Base-by-base conservation (phyloP, 2,113 vertebrate genomes). In the Syngnathus floridae region DNA sequence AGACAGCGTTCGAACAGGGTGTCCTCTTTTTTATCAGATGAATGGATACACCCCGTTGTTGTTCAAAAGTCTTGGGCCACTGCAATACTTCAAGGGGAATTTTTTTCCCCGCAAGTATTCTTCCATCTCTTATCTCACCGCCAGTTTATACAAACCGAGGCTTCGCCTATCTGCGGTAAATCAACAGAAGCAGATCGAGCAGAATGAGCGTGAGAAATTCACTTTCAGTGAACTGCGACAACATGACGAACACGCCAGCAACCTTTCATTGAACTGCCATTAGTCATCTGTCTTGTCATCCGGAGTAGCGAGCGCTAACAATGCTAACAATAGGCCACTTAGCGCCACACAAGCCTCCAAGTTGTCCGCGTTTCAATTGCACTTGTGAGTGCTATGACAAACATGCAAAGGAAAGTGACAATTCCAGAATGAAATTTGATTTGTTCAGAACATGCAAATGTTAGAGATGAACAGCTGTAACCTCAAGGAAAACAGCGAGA, bases 221-320 rank as follows among this genome's bases (percentile, higher is more conserved):
- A 51, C n/a, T 51, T 54, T 0, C 17, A 59, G 57, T 59, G 19
- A 21, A 11, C 19, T 19, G n/a, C 57, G n/a, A 12, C 5, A 17
- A 13, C 8, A 5, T 40, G 36, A 40, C 5, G 36, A 60, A 37
- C 19, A 60, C 6, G n/a, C n/a, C 12, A 11, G 17, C 52, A 51
- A 43, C 31, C 31, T 45, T 40, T 57, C 43, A n/a, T 16, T 67
- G 61, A 70, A 73, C 67, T 70, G 40, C 14, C 17, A 55, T 62
- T 69, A 58, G 55, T 67, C 62, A 71, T 67, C 17, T 49, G 51
- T 22, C 26, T 54, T 65, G 63, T 52, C 62, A 38, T 51, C 13
- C 35, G 36, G 22, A 45, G n/a, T 9, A 54, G 31, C 17, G 46
- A 54, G 43, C 6, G 2, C 51, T 35, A 58, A 63, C 45, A 62